Conservation (phyloP, 2,113 vertebrate genomes). For the Megalops atlanticus region DNA sequence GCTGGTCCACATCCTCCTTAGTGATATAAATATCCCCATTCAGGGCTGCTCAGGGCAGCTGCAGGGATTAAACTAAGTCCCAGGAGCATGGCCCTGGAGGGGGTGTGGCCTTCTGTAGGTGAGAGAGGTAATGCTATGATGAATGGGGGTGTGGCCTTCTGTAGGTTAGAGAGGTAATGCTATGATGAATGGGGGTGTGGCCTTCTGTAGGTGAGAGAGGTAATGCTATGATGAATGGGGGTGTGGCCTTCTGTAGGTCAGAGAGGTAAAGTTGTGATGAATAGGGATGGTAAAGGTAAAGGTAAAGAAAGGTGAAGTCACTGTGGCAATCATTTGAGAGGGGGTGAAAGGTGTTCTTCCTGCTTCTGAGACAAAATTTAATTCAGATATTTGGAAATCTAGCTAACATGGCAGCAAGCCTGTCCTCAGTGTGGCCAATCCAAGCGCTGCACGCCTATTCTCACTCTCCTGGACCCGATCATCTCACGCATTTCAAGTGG, state of each 20-base stretch:
- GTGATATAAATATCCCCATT: not conserved
- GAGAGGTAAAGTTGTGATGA: not conserved
- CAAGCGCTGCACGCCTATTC: no score
- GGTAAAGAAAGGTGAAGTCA: no score
- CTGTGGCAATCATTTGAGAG: no score
- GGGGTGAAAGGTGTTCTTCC: no score
- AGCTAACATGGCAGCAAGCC: no score
- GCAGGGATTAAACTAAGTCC: not conserved
- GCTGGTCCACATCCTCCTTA: not conserved
- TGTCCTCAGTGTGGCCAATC: no score
- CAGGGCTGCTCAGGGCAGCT: not conserved
- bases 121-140: not conserved
- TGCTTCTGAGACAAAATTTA: no score
- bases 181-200: not conserved
- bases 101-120: not conserved
- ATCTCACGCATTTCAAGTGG: no score
- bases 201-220: not conserved
- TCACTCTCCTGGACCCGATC: no score
- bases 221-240: not conserved
- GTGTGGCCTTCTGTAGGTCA: slow-evolving; percentile 1
- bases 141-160: not conserved
- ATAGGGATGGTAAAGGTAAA: no score
- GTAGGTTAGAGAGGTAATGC: not conserved
- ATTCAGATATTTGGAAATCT: no score
- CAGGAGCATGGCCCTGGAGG: not conserved